These are phyloP conservation scores for Acanthosepion lycidas DNA, from an alignment of 2,888 invertebrate species.

Conservation along the genomic window DNA sequence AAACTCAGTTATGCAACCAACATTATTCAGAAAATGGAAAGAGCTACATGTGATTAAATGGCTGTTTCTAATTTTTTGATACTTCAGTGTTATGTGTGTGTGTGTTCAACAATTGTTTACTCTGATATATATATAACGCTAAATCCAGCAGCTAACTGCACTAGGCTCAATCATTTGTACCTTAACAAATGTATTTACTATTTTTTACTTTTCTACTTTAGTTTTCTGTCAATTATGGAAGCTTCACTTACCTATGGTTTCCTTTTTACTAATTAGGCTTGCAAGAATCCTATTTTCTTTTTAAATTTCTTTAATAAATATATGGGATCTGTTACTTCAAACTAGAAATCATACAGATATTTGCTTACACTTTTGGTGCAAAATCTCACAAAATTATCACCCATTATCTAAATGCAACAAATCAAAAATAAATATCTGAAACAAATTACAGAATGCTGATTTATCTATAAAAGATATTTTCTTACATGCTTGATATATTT, in stretches of 20 bases:
- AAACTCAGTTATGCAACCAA: no score
- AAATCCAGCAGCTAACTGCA: background rate
- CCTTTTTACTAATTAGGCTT: background rate
- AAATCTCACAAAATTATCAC: background rate
- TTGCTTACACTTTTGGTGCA: background rate
- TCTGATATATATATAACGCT: background rate
- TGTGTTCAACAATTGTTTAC: background rate
- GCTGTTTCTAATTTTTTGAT: no score
- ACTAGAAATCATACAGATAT: background rate
- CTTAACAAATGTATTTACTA: background rate
- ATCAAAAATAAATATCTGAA: background rate
- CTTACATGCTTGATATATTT: background rate
- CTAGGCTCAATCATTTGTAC: background rate
- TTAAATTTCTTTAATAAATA: background rate
- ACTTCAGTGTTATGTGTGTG: background rate
- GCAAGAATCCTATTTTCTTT: background rate
- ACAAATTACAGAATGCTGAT: background rate
- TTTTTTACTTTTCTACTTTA: background rate
- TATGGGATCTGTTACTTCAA: slow-evolving; percentile 6
- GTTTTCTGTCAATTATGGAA: background rate
- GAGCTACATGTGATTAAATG: no score
- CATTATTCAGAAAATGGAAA: no score
- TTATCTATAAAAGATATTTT: background rate
- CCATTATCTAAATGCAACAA: background rate
- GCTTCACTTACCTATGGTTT: background rate